Evolutionary conservation across 35 echinoderm and acorn worm genomes (phyloP).

Genomic region (Eucidaris tribuloides): DNA sequence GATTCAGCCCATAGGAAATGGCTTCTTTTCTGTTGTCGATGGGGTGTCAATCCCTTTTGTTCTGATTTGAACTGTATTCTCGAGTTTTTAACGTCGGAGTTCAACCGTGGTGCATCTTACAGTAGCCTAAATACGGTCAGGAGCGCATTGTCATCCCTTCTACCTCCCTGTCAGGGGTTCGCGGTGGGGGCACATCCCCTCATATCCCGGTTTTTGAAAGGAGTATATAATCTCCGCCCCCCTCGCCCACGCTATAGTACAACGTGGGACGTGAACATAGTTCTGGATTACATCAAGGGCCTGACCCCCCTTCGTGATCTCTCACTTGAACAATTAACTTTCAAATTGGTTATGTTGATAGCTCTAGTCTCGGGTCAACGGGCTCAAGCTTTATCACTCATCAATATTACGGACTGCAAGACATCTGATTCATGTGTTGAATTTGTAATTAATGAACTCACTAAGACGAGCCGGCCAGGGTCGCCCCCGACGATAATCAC

Average conservation of each 20-base stretch:
- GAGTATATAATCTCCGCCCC: constrained; percentile 35
- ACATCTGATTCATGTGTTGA: background rate
- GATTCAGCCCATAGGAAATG: background rate
- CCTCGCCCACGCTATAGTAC: constrained; percentile 28
- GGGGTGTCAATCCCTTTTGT: background rate
- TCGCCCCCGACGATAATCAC: background rate
- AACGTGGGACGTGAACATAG: constrained; percentile 53
- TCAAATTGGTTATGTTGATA: constrained; percentile 46
- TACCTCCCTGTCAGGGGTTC: background rate
- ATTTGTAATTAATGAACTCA: constrained; percentile 10
- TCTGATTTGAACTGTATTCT: background rate
- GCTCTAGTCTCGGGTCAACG: no score
- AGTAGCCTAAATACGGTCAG: constrained; percentile 55
- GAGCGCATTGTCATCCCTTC: constrained; percentile 36
- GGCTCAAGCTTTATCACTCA: constrained; percentile 10
- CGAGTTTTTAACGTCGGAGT: background rate
- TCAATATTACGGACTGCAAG: background rate
- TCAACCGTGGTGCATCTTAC: constrained; percentile 19
- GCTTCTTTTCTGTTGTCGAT: constrained; percentile 12
- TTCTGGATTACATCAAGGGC: constrained; percentile 34
- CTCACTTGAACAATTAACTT: constrained; percentile 33
- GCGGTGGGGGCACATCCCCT: constrained; percentile 41
- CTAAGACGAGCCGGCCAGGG: constrained; percentile 38
- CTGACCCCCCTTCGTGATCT: background rate
- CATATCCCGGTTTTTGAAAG: constrained; percentile 45